Evolutionary conservation across 2,888 invertebrate species (phyloP).

Genomic region (Anthophora plumipes): DNA sequence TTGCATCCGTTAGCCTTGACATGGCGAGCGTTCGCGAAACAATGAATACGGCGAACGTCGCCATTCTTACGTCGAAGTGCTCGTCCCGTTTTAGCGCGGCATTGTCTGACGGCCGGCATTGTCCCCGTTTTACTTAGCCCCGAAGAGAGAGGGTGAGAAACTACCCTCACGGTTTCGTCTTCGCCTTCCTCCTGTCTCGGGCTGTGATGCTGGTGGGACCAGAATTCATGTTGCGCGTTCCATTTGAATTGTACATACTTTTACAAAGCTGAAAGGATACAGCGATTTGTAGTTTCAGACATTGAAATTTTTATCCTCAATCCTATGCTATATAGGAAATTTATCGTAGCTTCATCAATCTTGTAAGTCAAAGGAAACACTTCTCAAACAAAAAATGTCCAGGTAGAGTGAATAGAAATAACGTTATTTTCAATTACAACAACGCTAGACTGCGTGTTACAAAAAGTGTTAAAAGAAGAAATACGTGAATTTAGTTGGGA

Average conservation of each 20-base stretch:
- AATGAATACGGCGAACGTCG: slow-evolving; percentile 41
- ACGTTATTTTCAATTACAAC: no score
- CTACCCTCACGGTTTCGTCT: slow-evolving; percentile 12
- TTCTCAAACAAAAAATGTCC: no score
- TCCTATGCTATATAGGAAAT: neutral
- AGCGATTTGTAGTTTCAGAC: neutral
- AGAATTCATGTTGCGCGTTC: neutral
- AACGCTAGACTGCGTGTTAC: no score
- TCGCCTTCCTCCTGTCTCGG: neutral
- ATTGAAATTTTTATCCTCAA: neutral
- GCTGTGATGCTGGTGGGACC: neutral
- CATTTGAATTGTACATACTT: neutral
- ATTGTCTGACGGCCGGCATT: slow-evolving; percentile 58
- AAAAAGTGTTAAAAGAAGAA: no score
- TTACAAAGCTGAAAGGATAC: neutral
- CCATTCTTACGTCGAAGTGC: slow-evolving; percentile 47
- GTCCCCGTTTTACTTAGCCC: slow-evolving; percentile 40
- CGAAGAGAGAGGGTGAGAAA: slow-evolving; percentile 7
- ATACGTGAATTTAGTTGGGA: no score
- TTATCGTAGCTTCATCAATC: neutral
- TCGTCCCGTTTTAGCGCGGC: slow-evolving; percentile 51
- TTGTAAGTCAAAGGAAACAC: no score
- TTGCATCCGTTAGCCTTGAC: slow-evolving; percentile 48
- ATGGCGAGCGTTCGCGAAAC: slow-evolving; percentile 38
- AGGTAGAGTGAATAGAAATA: no score